phyloP scores from a whole-genome alignment of 2,113 vertebrate species.

The Dasyornis broadbenti region DNA sequence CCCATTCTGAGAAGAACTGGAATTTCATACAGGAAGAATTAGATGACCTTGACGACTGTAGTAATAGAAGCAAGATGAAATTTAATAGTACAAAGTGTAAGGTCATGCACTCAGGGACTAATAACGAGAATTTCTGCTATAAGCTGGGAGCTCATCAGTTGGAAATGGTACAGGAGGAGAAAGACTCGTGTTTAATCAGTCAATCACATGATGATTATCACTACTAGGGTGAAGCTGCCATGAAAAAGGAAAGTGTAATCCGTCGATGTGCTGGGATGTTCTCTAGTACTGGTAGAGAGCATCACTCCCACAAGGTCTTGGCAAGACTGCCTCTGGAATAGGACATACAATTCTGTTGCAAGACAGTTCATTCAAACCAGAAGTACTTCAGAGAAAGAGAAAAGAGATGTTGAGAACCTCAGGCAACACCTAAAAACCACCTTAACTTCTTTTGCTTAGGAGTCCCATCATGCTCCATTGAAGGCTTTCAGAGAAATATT shows the following conservation, averaged over 20 bases:
- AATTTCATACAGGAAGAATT: slow-evolving; percentile 49
- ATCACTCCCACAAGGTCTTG: background rate
- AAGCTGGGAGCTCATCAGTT: slow-evolving; percentile 53
- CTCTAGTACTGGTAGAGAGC: background rate
- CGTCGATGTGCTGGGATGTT: background rate
- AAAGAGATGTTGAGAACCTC: background rate
- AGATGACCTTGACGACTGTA: slow-evolving; percentile 42
- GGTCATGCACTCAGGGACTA: slow-evolving; percentile 52
- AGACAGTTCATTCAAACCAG: background rate
- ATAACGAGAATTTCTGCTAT: slow-evolving; percentile 54
- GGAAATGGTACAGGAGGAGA: slow-evolving; percentile 57
- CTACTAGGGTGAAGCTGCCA: background rate
- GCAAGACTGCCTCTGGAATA: background rate
- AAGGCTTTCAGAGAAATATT: background rate
- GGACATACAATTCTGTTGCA: background rate
- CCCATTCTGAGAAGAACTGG: background rate
- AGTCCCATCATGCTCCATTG: background rate
- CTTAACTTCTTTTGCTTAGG: background rate
- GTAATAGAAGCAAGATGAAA: slow-evolving; percentile 53
- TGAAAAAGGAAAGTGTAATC: background rate
- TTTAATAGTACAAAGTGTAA: slow-evolving; percentile 62
- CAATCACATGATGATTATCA: slow-evolving; percentile 52
- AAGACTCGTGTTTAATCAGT: slow-evolving; percentile 41
- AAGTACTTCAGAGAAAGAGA: background rate
- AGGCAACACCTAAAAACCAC: background rate